Evolutionary conservation across 53 echinoderm and acorn worm species (phyloP).

Genomic region (Mesocentrotus franciscanus): DNA sequence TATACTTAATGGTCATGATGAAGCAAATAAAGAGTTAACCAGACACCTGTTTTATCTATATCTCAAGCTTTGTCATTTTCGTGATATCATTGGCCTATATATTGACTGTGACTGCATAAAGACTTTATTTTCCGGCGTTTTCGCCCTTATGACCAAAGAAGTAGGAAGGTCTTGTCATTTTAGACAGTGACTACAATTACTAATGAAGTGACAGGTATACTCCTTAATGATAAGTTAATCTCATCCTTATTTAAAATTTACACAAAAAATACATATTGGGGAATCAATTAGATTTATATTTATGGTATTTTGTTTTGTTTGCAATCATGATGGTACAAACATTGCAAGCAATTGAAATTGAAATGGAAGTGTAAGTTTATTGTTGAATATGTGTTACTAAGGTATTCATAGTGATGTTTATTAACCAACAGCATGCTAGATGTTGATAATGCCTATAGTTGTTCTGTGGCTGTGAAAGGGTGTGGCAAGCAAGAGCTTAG

Average conservation of each 20-base stretch:
- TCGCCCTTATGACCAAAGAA: too few species aligned
- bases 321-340: too few species aligned
- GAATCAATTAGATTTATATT: neutral
- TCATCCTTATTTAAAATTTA: too few species aligned
- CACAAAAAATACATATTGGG: too few species aligned
- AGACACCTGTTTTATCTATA: neutral
- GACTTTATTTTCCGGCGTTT: neutral
- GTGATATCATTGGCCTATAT: neutral
- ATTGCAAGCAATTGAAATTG: neutral
- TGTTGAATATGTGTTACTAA: neutral
- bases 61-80: neutral
- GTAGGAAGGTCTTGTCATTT: too few species aligned
- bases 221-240: too few species aligned
- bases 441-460: neutral
- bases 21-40: neutral
- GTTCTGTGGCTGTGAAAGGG: neutral
- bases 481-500: constrained; percentile 27
- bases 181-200: too few species aligned
- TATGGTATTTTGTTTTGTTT: too few species aligned
- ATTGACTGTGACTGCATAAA: neutral
- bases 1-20: neutral
- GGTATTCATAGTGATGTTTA: neutral
- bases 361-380: neutral
- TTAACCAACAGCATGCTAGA: neutral
- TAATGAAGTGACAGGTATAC: too few species aligned